Evolutionary conservation across 2,888 invertebrate species (phyloP).

Genomic region (Epinotia demarniana): DNA sequence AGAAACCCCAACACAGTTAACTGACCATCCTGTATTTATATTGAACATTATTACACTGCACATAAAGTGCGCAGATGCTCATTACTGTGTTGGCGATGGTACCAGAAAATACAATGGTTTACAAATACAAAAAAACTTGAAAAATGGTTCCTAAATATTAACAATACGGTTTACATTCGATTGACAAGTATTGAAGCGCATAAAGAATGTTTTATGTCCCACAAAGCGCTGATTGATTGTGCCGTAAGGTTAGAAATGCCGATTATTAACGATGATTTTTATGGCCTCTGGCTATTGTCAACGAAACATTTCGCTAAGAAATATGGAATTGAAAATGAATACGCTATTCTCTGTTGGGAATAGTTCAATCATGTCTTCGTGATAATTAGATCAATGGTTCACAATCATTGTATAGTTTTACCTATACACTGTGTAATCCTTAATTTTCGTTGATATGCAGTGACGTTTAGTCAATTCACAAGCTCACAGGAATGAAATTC

Average conservation of each 20-base stretch:
- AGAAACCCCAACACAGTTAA: too few relatives aligned
- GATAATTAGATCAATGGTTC: too few relatives aligned
- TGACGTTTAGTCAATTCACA: too few relatives aligned
- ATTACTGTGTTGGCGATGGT: background rate
- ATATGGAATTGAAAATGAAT: conserved; percentile 8
- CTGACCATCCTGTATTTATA: too few relatives aligned
- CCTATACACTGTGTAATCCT: too few relatives aligned
- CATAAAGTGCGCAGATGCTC: too few relatives aligned
- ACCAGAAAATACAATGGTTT: background rate
- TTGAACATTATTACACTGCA: too few relatives aligned
- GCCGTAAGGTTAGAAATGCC: conserved; percentile 26
- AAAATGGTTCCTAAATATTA: background rate
- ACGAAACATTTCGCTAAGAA: background rate
- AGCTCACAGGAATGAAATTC: too few relatives aligned
- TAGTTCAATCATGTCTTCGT: background rate
- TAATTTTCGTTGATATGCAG: too few relatives aligned
- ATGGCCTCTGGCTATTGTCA: conserved; percentile 28
- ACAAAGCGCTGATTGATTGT: conserved; percentile 41
- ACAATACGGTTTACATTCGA: conserved; percentile 10
- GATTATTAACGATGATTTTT: conserved; percentile 32
- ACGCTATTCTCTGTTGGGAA: background rate
- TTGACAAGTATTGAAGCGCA: background rate
- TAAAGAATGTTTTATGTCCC: conserved; percentile 25
- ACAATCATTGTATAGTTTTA: too few relatives aligned
- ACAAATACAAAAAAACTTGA: background rate